Evolutionary conservation across 2,888 invertebrate genomes (phyloP), one percentile per base, ranked within the genome.

Genomic region (Tinea trinotella): DNA sequence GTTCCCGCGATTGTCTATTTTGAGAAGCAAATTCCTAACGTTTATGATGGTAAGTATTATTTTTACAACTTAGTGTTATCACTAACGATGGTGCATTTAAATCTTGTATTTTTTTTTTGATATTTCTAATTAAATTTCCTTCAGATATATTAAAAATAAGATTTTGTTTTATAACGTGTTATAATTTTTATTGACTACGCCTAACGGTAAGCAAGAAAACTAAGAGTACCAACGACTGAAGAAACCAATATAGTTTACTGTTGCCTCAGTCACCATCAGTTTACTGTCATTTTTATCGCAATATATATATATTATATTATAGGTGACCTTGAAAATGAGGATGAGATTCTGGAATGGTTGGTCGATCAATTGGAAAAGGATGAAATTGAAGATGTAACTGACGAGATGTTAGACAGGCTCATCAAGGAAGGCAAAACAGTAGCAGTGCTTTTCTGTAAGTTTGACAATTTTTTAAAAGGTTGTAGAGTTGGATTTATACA

Each of bases 351-450:
- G 54, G 93, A 93, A 68, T 96, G 96, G 96, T 84, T 96, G 30
- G 88, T 95, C 57, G 91, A 91, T 59, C 96, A 96, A 76, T 86
- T 95, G 61, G 95, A 96, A 72, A 94, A 93, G 65, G 96, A 97
- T 74, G 96, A 96, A 86, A 97, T 97, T 63, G 96, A 97, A 86
- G 96, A 97, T 78, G 94, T 97, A 46, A 96, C 96, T 52, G 96
- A 96, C 76, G 96, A 96, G 82, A 96, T 96, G 95, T 87, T 97
- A 63, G 95, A 96, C 72, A 93, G 92, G 70, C 88, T 97, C 59
- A 91, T 97, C 60, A 93, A 94, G 67, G 95, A 95, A 68, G 94
- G 95, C 61, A 94, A 94, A 76, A 94, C 92, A 60, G 88, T 97
- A 63, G 95, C 96, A 58, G 96, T 96, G 56, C 87, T 97, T 56